Evolutionary conservation across 2,888 invertebrate genomes (phyloP).

Genomic region (Brachypalpus laphriformis): DNA sequence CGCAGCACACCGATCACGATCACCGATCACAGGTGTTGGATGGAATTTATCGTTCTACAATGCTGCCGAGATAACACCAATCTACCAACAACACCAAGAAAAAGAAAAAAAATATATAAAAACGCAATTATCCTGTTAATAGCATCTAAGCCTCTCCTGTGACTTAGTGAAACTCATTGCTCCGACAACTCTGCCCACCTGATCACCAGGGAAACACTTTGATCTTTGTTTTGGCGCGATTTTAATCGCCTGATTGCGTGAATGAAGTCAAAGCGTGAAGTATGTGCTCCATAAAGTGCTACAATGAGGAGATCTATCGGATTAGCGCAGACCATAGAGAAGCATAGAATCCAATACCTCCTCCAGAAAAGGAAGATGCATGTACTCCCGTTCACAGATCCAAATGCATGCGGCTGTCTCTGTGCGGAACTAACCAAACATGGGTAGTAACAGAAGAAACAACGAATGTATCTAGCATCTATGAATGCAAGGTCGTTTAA

Average conservation of each 20-base stretch:
- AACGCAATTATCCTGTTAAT: constrained; percentile 65
- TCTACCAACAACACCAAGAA: constrained; percentile 17
- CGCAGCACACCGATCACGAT: constrained; percentile 36
- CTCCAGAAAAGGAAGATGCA: constrained; percentile 38
- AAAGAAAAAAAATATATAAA: constrained; percentile 4
- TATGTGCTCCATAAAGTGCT: constrained; percentile 68
- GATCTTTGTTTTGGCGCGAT: constrained; percentile 50
- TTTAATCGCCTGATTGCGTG: constrained; percentile 73
- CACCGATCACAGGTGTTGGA: constrained; percentile 65
- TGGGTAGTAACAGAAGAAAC: constrained; percentile 22
- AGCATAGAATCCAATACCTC: constrained; percentile 42
- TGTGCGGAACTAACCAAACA: constrained; percentile 59
- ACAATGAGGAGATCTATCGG: constrained; percentile 64
- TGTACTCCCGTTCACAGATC: constrained; percentile 10
- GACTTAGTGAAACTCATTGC: constrained; percentile 44
- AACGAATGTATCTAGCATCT: constrained; percentile 54
- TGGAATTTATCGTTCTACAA: constrained; percentile 66
- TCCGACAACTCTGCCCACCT: constrained; percentile 61
- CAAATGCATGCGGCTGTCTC: constrained; percentile 6
- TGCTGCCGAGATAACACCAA: constrained; percentile 35
- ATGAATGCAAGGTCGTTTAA: constrained; percentile 73
- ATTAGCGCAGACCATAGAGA: constrained; percentile 39
- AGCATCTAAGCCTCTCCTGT: constrained; percentile 35
- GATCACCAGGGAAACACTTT: constrained; percentile 26
- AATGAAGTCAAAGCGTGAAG: constrained; percentile 72